Evolutionary conservation across 2,797 vertebrate genomes (phyloP).

Genomic region (Enteromius thamalakanensis): DNA sequence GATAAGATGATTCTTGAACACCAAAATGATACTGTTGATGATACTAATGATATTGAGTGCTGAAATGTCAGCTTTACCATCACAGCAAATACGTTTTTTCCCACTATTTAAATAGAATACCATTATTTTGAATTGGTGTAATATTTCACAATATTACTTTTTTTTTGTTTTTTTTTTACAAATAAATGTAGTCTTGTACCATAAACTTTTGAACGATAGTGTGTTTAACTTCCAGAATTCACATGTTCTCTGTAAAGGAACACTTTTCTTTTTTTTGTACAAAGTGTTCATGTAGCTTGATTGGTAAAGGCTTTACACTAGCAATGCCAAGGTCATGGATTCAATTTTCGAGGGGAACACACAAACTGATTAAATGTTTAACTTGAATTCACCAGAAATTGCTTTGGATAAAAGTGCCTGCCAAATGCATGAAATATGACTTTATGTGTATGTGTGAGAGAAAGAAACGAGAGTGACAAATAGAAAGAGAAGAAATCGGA

Average conservation of each 20-base stretch:
- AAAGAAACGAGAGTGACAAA: not conserved
- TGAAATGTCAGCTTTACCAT: not conserved
- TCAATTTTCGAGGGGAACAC: not conserved
- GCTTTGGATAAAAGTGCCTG: slow-evolving; percentile 12
- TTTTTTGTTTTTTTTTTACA: too few relatives aligned
- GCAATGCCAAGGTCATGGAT: slow-evolving; percentile 10
- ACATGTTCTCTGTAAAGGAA: not conserved
- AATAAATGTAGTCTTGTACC: not conserved
- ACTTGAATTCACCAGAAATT: slow-evolving; percentile 19
- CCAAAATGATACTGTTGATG: not conserved
- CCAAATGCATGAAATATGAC: slow-evolving; percentile 26
- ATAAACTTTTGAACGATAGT: not conserved
- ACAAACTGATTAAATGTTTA: slow-evolving; percentile 31
- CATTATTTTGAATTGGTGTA: not conserved
- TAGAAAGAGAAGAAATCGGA: not conserved
- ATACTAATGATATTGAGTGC: not conserved
- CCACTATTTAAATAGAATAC: not conserved
- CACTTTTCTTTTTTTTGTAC: not conserved
- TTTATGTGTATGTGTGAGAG: not conserved
- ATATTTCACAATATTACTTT: not conserved
- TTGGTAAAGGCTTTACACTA: not conserved
- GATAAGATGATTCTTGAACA: not conserved
- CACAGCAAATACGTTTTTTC: not conserved
- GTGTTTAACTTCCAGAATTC: not conserved
- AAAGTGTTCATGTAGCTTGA: slow-evolving; percentile 1